Evolutionary conservation across 2,797 vertebrate genomes (phyloP).

Genomic region (Malacoctenus gilli): DNA sequence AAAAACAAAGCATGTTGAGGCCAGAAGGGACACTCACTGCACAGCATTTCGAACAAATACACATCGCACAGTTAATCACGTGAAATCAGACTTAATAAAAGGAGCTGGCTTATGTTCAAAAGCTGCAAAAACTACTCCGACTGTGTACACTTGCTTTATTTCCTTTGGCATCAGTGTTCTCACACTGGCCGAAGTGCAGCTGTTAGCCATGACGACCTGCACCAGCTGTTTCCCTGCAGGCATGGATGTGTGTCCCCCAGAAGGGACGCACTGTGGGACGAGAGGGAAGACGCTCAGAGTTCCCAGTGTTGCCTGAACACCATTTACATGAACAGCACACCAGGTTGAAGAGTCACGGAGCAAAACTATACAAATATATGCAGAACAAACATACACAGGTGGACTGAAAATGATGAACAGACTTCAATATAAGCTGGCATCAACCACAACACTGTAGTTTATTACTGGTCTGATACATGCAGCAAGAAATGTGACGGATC

Average conservation of each 20-base stretch:
- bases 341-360: no score
- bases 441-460: no score
- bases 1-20: constrained; percentile 31
- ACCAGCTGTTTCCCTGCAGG: constrained; percentile 22
- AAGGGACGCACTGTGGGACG: constrained; percentile 19
- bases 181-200: neutral
- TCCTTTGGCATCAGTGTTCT: no score
- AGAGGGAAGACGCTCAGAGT: constrained; percentile 25
- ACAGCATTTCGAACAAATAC: constrained; percentile 30
- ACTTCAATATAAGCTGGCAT: no score
- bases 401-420: no score
- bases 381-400: no score
- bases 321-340: no score
- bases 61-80: constrained; percentile 15
- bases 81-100: constrained; percentile 9
- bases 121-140: neutral
- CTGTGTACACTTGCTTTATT: neutral
- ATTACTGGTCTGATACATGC: no score
- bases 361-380: no score
- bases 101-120: no score
- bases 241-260: constrained; percentile 2
- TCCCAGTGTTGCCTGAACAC: no score
- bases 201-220: constrained; percentile 36
- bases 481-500: no score
- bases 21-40: constrained; percentile 11